A percentile compares a stretch with the other conserved stretches of the same genome.
Evolutionary conservation across 2,888 invertebrate genomes (phyloP).

Genomic region (Kryphioiulus occultus): DNA sequence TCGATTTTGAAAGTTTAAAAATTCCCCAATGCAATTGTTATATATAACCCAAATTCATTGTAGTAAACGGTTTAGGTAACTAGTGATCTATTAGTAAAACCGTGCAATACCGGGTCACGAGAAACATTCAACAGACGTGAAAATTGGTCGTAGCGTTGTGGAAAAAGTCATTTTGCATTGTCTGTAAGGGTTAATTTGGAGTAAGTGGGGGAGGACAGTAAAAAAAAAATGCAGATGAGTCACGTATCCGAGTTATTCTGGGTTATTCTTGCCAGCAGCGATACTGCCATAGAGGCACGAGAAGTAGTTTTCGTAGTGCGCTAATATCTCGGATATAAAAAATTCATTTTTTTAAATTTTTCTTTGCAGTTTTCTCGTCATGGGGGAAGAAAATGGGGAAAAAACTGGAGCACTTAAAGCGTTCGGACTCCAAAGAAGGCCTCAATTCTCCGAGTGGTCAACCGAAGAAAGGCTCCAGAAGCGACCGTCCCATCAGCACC

Average conservation of each 20-base stretch:
- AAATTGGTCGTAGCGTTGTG: not conserved
- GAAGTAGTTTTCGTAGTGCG: not conserved
- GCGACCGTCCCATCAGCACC: not conserved
- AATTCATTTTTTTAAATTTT: slow-evolving; percentile 47
- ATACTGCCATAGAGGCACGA: not conserved
- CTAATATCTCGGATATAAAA: not conserved
- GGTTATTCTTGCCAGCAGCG: not conserved
- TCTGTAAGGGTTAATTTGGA: not conserved
- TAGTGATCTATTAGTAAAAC: not conserved
- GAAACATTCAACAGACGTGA: not conserved
- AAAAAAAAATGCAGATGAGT: not conserved
- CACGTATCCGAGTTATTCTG: not conserved
- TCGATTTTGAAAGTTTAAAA: not conserved
- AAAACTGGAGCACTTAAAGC: slow-evolving; percentile 76
- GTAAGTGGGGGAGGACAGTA: not conserved
- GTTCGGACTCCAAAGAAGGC: slow-evolving; percentile 68
- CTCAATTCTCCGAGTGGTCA: slow-evolving; percentile 20
- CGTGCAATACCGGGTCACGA: not conserved
- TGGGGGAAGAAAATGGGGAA: slow-evolving; percentile 83
- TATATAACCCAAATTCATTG: no score
- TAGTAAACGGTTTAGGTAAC: not conserved
- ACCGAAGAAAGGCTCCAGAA: not conserved
- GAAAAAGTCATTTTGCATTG: not conserved
- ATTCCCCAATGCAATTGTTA: not conserved
- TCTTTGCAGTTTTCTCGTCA: slow-evolving; percentile 70